Conservation (phyloP, 2,888 invertebrate genomes). For the Drosophila parthenogenetica region DNA sequence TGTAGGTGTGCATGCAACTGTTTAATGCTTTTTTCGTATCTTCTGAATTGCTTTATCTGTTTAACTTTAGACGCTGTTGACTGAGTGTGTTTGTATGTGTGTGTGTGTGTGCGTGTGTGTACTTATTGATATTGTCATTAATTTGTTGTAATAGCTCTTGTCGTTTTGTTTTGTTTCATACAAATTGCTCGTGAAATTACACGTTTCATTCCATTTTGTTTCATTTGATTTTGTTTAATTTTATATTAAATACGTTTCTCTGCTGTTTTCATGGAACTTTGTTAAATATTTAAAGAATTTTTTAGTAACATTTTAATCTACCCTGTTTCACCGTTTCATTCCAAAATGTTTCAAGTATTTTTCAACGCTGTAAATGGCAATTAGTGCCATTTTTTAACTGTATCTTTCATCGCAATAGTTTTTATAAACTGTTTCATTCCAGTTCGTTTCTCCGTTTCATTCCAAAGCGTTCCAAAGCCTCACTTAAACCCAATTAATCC, state of each 20-base stretch:
- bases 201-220: conserved; percentile 10
- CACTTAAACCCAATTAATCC: background rate
- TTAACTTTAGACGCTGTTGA: conserved; percentile 28
- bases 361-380: no score
- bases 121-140: conserved; percentile 44
- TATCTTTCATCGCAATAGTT: no score
- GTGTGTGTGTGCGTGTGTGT: conserved; percentile 13
- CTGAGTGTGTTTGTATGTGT: conserved; percentile 13
- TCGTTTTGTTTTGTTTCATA: conserved; percentile 13
- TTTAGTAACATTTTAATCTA: no score
- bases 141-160: conserved; percentile 18
- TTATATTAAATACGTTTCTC: background rate
- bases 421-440: background rate
- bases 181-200: background rate
- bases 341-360: no score
- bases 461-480: background rate
- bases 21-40: conserved; percentile 53
- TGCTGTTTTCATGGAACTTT: no score
- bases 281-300: no score
- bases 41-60: conserved; percentile 40
- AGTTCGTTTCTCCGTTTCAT: background rate
- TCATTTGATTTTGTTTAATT: background rate
- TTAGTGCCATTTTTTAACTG: no score
- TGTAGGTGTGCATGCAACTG: conserved; percentile 61
- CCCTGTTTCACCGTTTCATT: no score